Evolutionary conservation across 1,140 invertebrate genomes (phyloP).

Genomic region (Trichogramma pretiosum): DNA sequence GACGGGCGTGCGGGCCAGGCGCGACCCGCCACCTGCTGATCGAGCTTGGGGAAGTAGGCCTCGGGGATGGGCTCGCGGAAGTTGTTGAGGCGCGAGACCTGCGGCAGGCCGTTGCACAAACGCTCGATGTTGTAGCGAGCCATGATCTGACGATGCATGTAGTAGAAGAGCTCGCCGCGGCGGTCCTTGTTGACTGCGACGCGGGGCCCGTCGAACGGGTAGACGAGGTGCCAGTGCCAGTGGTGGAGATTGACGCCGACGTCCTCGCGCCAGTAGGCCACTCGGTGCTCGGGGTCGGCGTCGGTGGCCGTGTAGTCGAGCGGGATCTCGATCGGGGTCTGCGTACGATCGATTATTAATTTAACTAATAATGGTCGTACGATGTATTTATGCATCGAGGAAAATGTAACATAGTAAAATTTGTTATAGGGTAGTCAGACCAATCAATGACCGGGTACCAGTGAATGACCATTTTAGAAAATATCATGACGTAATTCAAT

Average conservation of each 20-base stretch:
- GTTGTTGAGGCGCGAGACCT: conserved; percentile 52
- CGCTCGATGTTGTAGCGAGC: conserved; percentile 64
- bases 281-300: conserved; percentile 60
- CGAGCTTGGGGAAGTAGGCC: conserved; percentile 66
- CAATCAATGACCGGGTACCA: too few species aligned
- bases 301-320: conserved; percentile 64
- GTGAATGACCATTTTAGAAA: too few species aligned
- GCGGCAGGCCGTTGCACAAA: conserved; percentile 27
- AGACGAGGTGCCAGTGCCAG: conserved; percentile 78
- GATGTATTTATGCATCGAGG: not conserved
- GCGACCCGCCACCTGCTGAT: conserved; percentile 55
- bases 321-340: conserved; percentile 47
- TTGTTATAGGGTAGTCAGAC: not conserved
- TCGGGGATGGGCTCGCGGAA: conserved; percentile 55
- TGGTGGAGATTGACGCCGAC: conserved; percentile 57
- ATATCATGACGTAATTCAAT: too few species aligned
- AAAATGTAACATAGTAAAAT: not conserved
- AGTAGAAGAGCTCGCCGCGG: conserved; percentile 54
- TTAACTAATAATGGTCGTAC: too few species aligned
- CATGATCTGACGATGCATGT: conserved; percentile 54
- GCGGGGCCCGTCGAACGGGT: conserved; percentile 56
- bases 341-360: conserved; percentile 17
- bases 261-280: conserved; percentile 53
- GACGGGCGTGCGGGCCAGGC: conserved; percentile 56
- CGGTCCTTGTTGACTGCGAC: conserved; percentile 48